Evolutionary conservation across 1,140 invertebrate species (phyloP).

Genomic region (Dendroctonus valens): DNA sequence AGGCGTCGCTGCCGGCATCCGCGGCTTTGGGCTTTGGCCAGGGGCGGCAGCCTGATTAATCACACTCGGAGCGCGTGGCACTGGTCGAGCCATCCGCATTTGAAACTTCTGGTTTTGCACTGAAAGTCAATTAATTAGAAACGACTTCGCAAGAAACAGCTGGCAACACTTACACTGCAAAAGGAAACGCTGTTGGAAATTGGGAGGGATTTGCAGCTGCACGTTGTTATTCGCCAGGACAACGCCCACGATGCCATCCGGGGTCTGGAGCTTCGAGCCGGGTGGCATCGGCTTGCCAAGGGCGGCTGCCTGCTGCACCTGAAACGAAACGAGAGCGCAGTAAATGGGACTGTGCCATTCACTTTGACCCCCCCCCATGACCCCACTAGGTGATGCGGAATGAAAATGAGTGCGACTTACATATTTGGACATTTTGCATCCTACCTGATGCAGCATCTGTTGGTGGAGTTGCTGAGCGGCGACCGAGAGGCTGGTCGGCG

Average conservation of each 20-base stretch:
- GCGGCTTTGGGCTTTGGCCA: conserved; percentile 36
- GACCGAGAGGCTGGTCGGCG: conserved; percentile 23
- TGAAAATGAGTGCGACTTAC: conserved; percentile 29
- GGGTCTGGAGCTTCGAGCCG: conserved; percentile 60
- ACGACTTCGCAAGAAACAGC: background rate
- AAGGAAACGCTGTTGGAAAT: conserved; percentile 51
- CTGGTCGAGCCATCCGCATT: conserved; percentile 43
- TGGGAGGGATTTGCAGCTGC: conserved; percentile 59
- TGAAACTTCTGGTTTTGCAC: conserved; percentile 49
- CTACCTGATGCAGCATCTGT: conserved; percentile 51
- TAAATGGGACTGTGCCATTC: too few relatives aligned
- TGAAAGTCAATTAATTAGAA: conserved; percentile 19
- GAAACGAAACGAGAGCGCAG: background rate
- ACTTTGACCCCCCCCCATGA: too few relatives aligned
- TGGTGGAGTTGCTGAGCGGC: conserved; percentile 48
- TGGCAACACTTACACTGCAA: conserved; percentile 35
- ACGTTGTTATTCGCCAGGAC: conserved; percentile 64
- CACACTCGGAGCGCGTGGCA: conserved; percentile 37
- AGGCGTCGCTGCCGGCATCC: conserved; percentile 47
- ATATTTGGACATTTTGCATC: conserved; percentile 32
- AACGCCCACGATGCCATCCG: conserved; percentile 64
- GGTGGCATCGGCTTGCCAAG: conserved; percentile 60
- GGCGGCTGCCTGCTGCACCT: conserved; percentile 62
- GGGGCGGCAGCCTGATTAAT: conserved; percentile 42
- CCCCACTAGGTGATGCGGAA: conserved; percentile 9